Base-by-base conservation (phyloP, 1,140 invertebrate species). In the Saccostrea cuccullata region DNA sequence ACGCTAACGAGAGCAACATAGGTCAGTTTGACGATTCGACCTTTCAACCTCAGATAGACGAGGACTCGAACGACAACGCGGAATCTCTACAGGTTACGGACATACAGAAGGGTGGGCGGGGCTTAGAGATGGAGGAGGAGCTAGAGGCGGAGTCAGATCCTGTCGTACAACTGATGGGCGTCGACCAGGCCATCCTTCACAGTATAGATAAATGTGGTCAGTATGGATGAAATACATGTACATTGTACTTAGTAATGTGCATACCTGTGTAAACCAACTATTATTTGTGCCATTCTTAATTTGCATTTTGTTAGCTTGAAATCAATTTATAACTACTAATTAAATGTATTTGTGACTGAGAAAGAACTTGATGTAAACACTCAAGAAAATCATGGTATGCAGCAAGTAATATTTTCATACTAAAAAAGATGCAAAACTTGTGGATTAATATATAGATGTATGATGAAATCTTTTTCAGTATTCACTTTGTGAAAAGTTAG, bases 161-260 rank as follows among this genome's bases (percentile, higher is more conserved):
- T 23, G 97, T 98, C 77, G 97, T 98, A 92, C 94, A 97, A 97
- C 92, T 99, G 11, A 95, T 99, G 86, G 97, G 98, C 4, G 94
- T 99, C 36, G 98, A 99, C 95, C 97, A 98, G 92, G 98, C 98
- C 2, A 97, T 99, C 90, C 95, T 99, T 20, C 97, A 98, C 93
- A 98, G 98, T 92, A 98, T 99, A 89, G 98, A 98, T 91, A 96
- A 97, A 92, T 98, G 98, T 95, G 96, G 97, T 97, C 95, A 95
- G 96, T 91, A 36, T 58, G 36, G 36, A 60, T 12, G 20, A 82
- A 56, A 5, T 56, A 26, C 23, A 67, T 20, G 23, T 20, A 67
- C 23, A 5, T 67, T 20, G 23, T 20, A 67, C 23, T 20, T 67
- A 20, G 3, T n/a, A 20, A 67, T 67, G 17, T 64, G 60, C 13